Conservation (phyloP, 1,140 invertebrate species). For the Gonatopus flavifemur region DNA sequence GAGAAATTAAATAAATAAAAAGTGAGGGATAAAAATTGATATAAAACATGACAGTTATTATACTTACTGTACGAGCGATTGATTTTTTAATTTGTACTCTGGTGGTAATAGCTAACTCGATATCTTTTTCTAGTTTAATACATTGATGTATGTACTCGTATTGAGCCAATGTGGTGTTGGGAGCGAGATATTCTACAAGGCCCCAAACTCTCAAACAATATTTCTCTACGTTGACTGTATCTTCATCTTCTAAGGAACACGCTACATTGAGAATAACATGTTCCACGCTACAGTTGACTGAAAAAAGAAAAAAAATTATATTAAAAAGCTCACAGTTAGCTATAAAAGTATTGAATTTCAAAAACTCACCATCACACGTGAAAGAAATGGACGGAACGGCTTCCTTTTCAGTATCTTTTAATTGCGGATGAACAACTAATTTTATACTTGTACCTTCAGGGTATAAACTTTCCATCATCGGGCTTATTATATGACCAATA, state of each 20-base stretch:
- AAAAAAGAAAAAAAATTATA: slow-evolving; percentile 41
- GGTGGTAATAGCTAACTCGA: slow-evolving; percentile 74
- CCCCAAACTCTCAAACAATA: slow-evolving; percentile 78
- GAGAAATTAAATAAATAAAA: slow-evolving; percentile 12
- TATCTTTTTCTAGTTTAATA: slow-evolving; percentile 90
- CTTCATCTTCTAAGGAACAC: slow-evolving; percentile 75
- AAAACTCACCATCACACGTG: slow-evolving; percentile 78
- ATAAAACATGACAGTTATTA: neutral
- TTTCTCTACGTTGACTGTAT: slow-evolving; percentile 66
- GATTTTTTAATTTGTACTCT: slow-evolving; percentile 65
- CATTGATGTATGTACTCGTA: slow-evolving; percentile 94
- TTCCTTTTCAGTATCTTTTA: slow-evolving; percentile 55
- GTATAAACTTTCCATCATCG: slow-evolving; percentile 76
- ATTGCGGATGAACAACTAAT: slow-evolving; percentile 75
- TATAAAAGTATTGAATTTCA: slow-evolving; percentile 7
- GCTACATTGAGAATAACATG: slow-evolving; percentile 87
- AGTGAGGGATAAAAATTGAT: neutral
- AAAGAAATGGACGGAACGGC: slow-evolving; percentile 67
- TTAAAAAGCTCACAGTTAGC: slow-evolving; percentile 2
- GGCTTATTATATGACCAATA: slow-evolving; percentile 79
- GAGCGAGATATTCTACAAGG: slow-evolving; percentile 77
- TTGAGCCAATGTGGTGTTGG: slow-evolving; percentile 72
- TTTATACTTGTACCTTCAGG: slow-evolving; percentile 81
- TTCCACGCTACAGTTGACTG: slow-evolving; percentile 83
- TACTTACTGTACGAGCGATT: slow-evolving; percentile 70